phyloP scores from a whole-genome alignment of 2,113 vertebrate species.

The Mormoops blainvillei region DNA sequence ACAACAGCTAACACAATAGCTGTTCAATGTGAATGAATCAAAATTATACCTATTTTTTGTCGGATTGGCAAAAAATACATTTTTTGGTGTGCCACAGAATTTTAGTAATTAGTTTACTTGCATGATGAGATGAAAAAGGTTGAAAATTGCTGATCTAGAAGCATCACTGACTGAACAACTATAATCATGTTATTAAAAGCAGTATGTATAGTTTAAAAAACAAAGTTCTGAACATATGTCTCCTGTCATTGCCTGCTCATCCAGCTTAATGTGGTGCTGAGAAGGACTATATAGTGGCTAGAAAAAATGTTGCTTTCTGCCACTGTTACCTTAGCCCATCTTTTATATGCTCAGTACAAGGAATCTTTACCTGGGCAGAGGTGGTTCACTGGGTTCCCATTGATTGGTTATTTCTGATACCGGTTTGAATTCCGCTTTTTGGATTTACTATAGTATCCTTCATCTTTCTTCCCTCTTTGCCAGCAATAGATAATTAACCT shows the following conservation, averaged over 20 bases:
- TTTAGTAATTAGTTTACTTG: background rate
- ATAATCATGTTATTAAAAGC: slow-evolving; percentile 79
- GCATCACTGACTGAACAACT: slow-evolving; percentile 77
- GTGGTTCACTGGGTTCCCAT: background rate
- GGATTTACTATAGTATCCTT: background rate
- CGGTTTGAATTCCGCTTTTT: background rate
- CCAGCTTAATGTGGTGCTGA: slow-evolving; percentile 72
- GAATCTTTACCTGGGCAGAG: background rate
- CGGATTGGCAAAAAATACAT: background rate
- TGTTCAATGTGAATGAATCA: background rate
- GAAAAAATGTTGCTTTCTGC: slow-evolving; percentile 68
- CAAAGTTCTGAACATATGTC: slow-evolving; percentile 78
- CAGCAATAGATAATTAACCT: background rate
- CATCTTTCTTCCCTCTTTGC: background rate
- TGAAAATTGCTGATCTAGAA: background rate
- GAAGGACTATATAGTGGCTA: slow-evolving; percentile 59
- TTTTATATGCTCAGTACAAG: background rate
- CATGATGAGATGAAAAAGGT: background rate
- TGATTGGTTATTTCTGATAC: background rate
- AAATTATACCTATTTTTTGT: background rate
- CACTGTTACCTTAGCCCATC: background rate
- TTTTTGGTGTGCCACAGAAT: background rate
- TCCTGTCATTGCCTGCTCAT: slow-evolving; percentile 71
- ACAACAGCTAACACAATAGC: background rate
- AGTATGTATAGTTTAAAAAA: slow-evolving; percentile 74